Evolutionary conservation across 2,888 invertebrate species (phyloP), one percentile per base, ranked within the genome.

Genomic region (Watsonalla cultraria): DNA sequence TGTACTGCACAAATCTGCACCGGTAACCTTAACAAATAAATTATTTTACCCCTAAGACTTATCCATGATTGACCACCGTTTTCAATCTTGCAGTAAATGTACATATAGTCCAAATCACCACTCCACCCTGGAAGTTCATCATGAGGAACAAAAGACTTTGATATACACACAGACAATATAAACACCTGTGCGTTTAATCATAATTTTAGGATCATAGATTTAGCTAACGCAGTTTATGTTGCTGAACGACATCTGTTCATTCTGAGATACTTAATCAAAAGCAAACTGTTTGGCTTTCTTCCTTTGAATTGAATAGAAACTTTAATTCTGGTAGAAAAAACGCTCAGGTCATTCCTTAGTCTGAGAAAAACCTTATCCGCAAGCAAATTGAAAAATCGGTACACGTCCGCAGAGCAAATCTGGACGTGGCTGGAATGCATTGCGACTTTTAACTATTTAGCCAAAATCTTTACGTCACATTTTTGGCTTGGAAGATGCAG

Each of bases 1-100:
- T 5, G 85, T 90, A 93, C 95, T 65, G 91, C 95, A 68, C 95
- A 97, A 86, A 91, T 92, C 65, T 75, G 86, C 76, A 55, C 97
- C 97, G 78, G 98, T 98, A 92, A 94, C 93, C 91, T 49, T 37
- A 15, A 24, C 56, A 50, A 53, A 55, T 48, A 51, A 57, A 56
- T 58, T 56, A 61, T 57, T 13, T 46, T 24, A 24, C 24, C 24
- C 24, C 24, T 24, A 24, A 24, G 24, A 24, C 1, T 2, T 24
- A 24, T 24, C 24, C 4, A 24, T 24, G 24, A n/a, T n/a, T n/a
- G n/a, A n/a, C n/a, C n/a, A n/a, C n/a, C n/a, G n/a, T n/a, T n/a
- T n/a, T n/a, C n/a, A n/a, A 24, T 24, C 24, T 24, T 24, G 24
- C 24, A 24, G 24, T 24, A 1, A 1, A 24, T 24, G n/a, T n/a